Conservation (phyloP, 2,113 vertebrate species). For the Phyllostomus hastatus region DNA sequence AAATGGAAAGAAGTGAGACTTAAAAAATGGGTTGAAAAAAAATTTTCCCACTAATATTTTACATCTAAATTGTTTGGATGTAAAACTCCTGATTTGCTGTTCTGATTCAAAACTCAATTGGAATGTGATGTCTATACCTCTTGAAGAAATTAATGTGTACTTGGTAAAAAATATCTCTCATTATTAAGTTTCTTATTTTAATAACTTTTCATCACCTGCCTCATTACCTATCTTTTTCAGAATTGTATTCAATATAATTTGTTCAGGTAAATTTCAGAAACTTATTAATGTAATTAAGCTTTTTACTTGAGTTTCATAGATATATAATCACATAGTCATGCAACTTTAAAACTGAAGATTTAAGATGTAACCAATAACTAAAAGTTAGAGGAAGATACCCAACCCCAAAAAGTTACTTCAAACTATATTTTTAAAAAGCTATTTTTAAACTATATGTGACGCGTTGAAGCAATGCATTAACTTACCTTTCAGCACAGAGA, state of each 20-base stretch:
- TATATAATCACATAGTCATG: background rate
- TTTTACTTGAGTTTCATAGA: background rate
- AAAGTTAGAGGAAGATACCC: background rate
- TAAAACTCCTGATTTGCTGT: background rate
- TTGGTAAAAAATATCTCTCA: background rate
- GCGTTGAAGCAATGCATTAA: background rate
- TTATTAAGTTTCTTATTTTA: background rate
- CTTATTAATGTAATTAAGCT: background rate
- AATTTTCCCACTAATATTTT: background rate
- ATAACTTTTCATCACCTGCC: background rate
- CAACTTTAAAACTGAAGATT: slow-evolving; percentile 13
- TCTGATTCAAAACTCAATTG: background rate
- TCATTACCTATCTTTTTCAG: background rate
- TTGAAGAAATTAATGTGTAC: background rate
- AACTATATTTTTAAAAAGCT: background rate
- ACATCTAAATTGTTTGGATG: background rate
- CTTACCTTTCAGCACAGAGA: slow-evolving; percentile 20
- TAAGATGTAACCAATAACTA: background rate
- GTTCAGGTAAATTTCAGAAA: background rate
- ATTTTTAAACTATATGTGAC: no score
- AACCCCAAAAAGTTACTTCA: slow-evolving; percentile 12
- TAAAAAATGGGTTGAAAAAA: background rate
- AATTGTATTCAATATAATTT: slow-evolving; percentile 6
- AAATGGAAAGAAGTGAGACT: background rate
- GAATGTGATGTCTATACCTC: background rate